Evolutionary conservation across 1,140 invertebrate species (phyloP).

Genomic region (Spodoptera litura): DNA sequence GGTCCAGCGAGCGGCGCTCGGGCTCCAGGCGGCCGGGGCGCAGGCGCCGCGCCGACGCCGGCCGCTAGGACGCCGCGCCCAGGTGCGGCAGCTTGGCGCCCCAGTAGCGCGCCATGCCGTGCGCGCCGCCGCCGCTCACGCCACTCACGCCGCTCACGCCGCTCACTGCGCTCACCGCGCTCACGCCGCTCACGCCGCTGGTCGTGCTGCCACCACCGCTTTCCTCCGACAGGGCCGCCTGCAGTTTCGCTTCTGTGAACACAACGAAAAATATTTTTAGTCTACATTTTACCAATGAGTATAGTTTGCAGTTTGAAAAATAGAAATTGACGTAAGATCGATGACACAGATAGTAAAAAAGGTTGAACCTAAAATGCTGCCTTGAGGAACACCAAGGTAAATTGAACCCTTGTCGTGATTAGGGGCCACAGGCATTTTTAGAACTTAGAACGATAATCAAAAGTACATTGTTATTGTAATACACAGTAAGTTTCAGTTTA

Average conservation of each 20-base stretch:
- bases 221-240: slow-evolving; percentile 81
- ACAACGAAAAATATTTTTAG: slow-evolving; percentile 4
- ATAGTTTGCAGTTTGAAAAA: too few relatives aligned
- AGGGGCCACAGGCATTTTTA: too few relatives aligned
- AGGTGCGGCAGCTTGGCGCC: slow-evolving; percentile 77
- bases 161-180: slow-evolving; percentile 52
- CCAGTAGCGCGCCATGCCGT: slow-evolving; percentile 66
- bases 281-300: too few relatives aligned
- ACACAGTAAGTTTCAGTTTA: too few relatives aligned
- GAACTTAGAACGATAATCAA: too few relatives aligned
- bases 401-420: too few relatives aligned
- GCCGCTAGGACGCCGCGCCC: slow-evolving; percentile 81
- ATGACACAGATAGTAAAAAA: neutral
- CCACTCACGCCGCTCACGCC: slow-evolving; percentile 54
- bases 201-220: slow-evolving; percentile 61
- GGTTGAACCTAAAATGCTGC: too few relatives aligned
- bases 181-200: slow-evolving; percentile 54
- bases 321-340: too few relatives aligned
- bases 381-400: too few relatives aligned
- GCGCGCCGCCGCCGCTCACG: slow-evolving; percentile 53
- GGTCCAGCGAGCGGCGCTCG: slow-evolving; percentile 78
- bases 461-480: too few relatives aligned
- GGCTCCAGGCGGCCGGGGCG: slow-evolving; percentile 70
- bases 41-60: slow-evolving; percentile 77
- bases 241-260: slow-evolving; percentile 80